These are phyloP conservation scores for Hirundichthys speculiger DNA, from an alignment of 2,113 vertebrate genomes.

Conservation along the genomic window DNA sequence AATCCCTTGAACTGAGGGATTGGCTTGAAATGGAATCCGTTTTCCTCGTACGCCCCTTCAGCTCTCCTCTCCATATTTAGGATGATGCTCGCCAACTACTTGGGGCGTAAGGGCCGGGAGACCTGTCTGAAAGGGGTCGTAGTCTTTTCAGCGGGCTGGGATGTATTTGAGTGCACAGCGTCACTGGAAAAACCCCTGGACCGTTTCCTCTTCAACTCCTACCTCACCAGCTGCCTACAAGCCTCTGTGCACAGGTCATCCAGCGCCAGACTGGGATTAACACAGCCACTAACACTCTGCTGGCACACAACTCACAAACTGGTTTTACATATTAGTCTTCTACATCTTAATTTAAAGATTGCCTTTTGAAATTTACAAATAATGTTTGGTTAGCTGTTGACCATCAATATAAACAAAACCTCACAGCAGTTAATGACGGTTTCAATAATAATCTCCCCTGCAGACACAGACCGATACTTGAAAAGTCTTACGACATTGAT, in stretches of 20 bases:
- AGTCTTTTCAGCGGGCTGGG: conserved; percentile 97
- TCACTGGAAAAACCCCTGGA: conserved; percentile 96
- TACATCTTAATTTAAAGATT: not conserved
- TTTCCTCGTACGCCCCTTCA: conserved; percentile 5
- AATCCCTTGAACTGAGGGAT: conserved; percentile 47
- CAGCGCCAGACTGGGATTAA: conserved; percentile 46
- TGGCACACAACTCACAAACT: conserved; percentile 2
- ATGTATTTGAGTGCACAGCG: conserved; percentile 93
- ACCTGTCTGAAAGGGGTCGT: conserved; percentile 93
- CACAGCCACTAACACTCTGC: conserved; percentile 8
- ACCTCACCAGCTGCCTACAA: conserved; percentile 96
- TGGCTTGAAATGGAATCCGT: conserved; percentile 47
- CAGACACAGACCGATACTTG: conserved; percentile 93
- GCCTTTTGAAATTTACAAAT: not conserved
- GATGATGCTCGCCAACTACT: conserved; percentile 97
- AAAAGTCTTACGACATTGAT: conserved; percentile 94
- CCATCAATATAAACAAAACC: too few relatives aligned
- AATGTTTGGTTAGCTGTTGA: too few relatives aligned
- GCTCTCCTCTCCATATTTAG: conserved; percentile 72
- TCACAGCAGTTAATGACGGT: too few relatives aligned
- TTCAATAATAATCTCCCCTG: conserved; percentile 50
- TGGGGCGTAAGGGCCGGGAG: conserved; percentile 89
- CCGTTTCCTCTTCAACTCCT: conserved; percentile 98
- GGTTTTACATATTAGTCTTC: conserved; percentile 1
- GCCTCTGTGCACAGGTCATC: conserved; percentile 95